Conservation (phyloP, 2,113 vertebrate species). For the Varanus komodoensis region DNA sequence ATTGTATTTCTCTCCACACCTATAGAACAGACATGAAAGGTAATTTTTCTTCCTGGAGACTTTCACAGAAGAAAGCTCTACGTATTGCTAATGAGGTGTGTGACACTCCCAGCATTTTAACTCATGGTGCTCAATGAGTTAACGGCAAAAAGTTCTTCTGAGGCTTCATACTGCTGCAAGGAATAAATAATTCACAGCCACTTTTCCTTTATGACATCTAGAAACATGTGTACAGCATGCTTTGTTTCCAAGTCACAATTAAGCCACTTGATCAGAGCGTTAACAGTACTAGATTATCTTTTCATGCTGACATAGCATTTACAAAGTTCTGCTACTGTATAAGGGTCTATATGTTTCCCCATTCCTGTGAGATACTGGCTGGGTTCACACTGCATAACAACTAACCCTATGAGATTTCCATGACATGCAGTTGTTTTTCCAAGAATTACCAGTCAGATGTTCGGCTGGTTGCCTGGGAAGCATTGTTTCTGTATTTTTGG, state of each 20-base stretch:
- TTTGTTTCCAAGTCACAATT: slow-evolving; percentile 37
- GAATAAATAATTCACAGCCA: slow-evolving; percentile 49
- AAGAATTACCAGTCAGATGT: no score
- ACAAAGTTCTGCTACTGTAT: background rate
- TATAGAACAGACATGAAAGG: background rate
- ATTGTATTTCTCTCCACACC: background rate
- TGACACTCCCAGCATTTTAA: accelerated
- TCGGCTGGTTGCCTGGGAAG: no score
- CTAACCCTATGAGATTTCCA: no score
- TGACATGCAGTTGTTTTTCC: no score
- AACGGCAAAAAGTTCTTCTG: slow-evolving; percentile 28
- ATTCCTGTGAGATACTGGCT: slow-evolving; percentile 28
- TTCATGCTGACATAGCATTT: background rate
- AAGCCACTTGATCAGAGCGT: slow-evolving; percentile 15
- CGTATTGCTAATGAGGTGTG: slow-evolving; percentile 1
- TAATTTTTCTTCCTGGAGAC: background rate
- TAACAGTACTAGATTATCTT: slow-evolving; percentile 9
- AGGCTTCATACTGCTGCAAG: slow-evolving; percentile 36
- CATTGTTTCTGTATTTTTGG: no score
- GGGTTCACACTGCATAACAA: no score
- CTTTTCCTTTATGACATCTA: slow-evolving; percentile 6
- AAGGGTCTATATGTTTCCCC: slow-evolving; percentile 39
- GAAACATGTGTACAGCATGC: background rate
- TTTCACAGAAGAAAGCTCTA: slow-evolving; percentile 15
- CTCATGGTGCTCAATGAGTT: slow-evolving; percentile 11